These are phyloP conservation scores for Crocuta crocuta DNA, from an alignment of 2,113 vertebrate genomes.

Conservation along the genomic window DNA sequence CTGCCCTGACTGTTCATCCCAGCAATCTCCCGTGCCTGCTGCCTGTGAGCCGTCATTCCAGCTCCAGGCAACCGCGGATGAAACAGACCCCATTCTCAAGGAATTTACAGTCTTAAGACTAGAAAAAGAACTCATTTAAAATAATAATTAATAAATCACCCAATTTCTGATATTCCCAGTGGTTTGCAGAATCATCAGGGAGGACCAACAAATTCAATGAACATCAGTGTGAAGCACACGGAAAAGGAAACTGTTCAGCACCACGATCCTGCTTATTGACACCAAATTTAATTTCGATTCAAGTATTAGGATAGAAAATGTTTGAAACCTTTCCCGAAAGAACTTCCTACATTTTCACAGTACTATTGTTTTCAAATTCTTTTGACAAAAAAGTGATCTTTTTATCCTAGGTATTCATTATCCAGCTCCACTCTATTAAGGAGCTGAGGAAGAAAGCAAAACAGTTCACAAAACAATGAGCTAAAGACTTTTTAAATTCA, in stretches of 20 bases:
- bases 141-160: background rate
- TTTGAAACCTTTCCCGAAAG: background rate
- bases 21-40: background rate
- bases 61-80: background rate
- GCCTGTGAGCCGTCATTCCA: background rate
- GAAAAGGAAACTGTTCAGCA: background rate
- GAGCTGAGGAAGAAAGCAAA: background rate
- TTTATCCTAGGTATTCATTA: background rate
- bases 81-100: background rate
- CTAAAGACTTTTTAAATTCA: background rate
- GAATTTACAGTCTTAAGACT: background rate
- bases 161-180: background rate
- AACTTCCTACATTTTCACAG: background rate
- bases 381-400: background rate
- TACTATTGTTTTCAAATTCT: background rate
- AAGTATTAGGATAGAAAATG: slow-evolving; percentile 5
- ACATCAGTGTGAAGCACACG: background rate
- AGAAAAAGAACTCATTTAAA: background rate
- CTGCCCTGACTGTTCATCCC: background rate
- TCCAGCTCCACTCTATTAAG: background rate
- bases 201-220: background rate
- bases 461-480: background rate
- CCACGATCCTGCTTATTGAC: background rate
- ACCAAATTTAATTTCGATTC: background rate
- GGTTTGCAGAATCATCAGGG: background rate